Evolutionary conservation across 2,888 invertebrate species (phyloP), one percentile per base, ranked within the genome.

Genomic region (Orchesella flavescens): DNA sequence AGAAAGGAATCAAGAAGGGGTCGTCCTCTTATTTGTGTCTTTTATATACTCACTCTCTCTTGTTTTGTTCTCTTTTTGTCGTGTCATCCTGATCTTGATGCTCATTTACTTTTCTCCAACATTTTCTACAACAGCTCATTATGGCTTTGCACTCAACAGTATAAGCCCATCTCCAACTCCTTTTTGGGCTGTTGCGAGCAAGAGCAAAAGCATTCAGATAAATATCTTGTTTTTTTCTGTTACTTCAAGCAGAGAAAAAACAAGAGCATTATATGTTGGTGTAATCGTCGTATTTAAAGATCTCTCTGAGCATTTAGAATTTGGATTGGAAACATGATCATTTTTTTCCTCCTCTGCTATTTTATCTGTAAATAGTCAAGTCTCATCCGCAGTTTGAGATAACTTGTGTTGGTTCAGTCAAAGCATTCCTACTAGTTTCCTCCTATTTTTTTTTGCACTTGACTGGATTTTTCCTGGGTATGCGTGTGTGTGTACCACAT

Each of bases 221-320:
- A 78, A 78, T 71, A 72, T 78, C 78, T 77, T 59, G 57, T 59
- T 77, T 68, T 77, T 69, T 68, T 77, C 59, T 34, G 34, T 34
- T 4, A 7, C 34, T 4, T 34, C 34, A 34, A 7, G 34, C 2
- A 7, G 34, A 34, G 34, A 34, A 77, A 77, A 76, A 77, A 78
- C 23, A 46, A 76, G 53, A 77, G 46, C 63, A 12, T 69, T 77
- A 46, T 69, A 59, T 69, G 77, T 77, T 24, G 34, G 49, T 68
- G n/a, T 66, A 66, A 66, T 76, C 24, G 46, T 66, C 49, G 77
- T 69, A 53, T 77, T 77, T 77, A 77, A 69, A 69, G 59, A 77
- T 77, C 69, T 71, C 34, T 57, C 17, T 1, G 55, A 46, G 59
- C 24, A 17, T 21, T 23, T 24, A 61, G 49, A 61, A 24, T 55